These are phyloP conservation scores for Butorides virescens DNA, from an alignment of 2,113 vertebrate genomes.

Conservation along the genomic window DNA sequence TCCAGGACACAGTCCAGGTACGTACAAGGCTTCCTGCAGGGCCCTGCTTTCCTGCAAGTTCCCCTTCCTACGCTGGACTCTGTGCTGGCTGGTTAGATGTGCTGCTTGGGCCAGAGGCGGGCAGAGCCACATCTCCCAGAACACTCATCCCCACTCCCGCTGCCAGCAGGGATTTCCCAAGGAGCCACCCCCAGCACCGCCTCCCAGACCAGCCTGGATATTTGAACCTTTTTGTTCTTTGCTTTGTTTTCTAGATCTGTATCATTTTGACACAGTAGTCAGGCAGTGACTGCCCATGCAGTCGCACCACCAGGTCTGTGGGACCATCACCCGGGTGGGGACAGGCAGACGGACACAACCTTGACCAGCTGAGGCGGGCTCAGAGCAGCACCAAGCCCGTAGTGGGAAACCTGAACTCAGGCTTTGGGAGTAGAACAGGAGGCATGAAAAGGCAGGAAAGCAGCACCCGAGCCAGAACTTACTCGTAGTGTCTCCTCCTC, in stretches of 20 bases:
- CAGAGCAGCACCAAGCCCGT: background rate
- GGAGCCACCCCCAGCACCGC: background rate
- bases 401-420: background rate
- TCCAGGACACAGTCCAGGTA: background rate
- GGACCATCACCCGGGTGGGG: background rate
- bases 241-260: background rate
- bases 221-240: background rate
- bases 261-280: background rate
- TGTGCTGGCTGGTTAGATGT: background rate
- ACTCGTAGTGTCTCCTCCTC: constrained; percentile 87
- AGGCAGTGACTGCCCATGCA: background rate
- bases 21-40: background rate
- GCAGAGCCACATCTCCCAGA: background rate
- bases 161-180: background rate
- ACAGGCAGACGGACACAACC: background rate
- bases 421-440: background rate
- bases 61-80: background rate
- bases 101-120: background rate
- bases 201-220: background rate
- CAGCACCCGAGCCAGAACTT: constrained; percentile 35
- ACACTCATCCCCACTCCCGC: background rate
- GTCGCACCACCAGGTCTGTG: background rate
- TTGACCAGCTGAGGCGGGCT: background rate
- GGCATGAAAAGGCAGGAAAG: background rate
- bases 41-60: background rate